Conservation (phyloP, 2,888 invertebrate genomes). For the Mesoligia furuncula region DNA sequence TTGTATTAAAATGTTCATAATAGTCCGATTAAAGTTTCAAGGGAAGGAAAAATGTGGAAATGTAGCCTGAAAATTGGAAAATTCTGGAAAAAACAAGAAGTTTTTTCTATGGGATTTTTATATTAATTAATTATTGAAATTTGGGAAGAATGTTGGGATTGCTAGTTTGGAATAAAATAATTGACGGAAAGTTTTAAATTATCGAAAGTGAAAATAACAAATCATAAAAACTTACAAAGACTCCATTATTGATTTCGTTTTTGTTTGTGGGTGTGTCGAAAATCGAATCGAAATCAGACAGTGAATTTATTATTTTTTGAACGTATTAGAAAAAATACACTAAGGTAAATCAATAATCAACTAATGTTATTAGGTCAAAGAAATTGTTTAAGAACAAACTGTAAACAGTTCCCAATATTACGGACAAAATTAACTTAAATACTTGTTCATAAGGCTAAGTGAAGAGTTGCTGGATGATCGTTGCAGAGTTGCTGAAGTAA, state of each 20-base stretch:
- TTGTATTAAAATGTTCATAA: background rate
- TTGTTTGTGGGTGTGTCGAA: background rate
- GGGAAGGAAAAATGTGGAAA: background rate
- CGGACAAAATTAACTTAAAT: conserved; percentile 7
- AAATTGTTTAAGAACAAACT: background rate
- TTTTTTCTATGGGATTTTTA: background rate
- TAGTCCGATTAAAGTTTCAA: background rate
- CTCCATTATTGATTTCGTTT: background rate
- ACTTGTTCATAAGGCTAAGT: conserved; percentile 5
- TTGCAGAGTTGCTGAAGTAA: background rate
- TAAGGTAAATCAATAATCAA: background rate
- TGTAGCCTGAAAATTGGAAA: background rate
- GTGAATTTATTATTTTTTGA: background rate
- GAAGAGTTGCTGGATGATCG: conserved; percentile 1
- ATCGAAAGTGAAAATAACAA: background rate
- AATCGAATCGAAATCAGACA: too few species aligned
- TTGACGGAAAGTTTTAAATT: background rate
- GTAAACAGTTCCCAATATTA: background rate
- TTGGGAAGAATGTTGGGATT: background rate
- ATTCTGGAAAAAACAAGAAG: background rate
- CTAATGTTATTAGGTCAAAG: background rate
- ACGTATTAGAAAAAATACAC: background rate
- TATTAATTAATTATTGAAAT: background rate
- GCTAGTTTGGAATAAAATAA: background rate
- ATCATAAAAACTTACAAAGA: background rate